These are phyloP conservation scores for Bucorvus abyssinicus DNA, from an alignment of 2,797 vertebrate genomes.

Conservation along the genomic window DNA sequence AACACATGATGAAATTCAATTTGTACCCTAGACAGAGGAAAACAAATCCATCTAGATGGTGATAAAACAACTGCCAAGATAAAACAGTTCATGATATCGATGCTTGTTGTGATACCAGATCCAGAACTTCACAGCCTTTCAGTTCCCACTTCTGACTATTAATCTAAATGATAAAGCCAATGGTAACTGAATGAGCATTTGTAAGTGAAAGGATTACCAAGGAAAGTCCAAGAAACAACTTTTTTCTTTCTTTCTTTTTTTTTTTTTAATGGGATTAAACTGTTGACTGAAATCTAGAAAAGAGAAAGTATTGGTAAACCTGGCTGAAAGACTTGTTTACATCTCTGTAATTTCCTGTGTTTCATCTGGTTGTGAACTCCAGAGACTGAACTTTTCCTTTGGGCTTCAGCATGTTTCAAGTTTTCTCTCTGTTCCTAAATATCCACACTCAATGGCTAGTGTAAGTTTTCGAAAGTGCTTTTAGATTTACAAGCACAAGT, in stretches of 20 bases:
- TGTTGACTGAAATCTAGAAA: conserved; percentile 32
- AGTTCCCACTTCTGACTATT: conserved; percentile 14
- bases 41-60: conserved; percentile 49
- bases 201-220: conserved; percentile 28
- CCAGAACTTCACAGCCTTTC: conserved; percentile 9
- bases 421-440: conserved; percentile 22
- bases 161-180: conserved; percentile 25
- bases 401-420: conserved; percentile 6
- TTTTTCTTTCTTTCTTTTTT: background rate
- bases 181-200: conserved; percentile 21
- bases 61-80: conserved; percentile 47
- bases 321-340: conserved; percentile 58
- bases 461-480: background rate
- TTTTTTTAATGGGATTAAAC: background rate
- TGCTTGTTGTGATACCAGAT: background rate
- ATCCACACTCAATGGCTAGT: background rate
- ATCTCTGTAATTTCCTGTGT: conserved; percentile 58
- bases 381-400: conserved; percentile 21
- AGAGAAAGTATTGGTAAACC: conserved; percentile 42
- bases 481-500: background rate
- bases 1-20: conserved; percentile 51
- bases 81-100: background rate
- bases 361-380: conserved; percentile 51
- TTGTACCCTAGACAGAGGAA: conserved; percentile 43
- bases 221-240: background rate